Evolutionary conservation across 1,140 invertebrate genomes (phyloP), one percentile per base, ranked within the genome.

Genomic region (Grapholita molesta): DNA sequence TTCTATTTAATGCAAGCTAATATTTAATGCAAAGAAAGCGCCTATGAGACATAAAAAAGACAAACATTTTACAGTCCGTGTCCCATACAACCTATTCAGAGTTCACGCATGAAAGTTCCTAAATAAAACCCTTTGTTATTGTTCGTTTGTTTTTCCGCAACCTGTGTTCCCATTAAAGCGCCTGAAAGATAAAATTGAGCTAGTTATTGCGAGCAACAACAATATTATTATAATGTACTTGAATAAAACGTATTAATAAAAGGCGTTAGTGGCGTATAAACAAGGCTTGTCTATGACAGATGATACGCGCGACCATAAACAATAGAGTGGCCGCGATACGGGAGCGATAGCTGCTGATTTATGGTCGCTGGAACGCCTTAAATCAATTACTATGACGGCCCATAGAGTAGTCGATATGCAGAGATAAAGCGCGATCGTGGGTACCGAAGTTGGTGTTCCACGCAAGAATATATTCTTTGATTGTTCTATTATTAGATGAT

Each of bases 261-360:
- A 68, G 61, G 67, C 66, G 67, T 70, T 74, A 71, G 61, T 71
- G 66, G 68, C 71, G 72, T 70, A 80, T 76, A 75, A 81, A 80
- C 66, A 74, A 76, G 68, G 65, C 64, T 78, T 77, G 75, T 76
- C 77, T 78, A 76, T 81, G 72, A 84, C 78, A 78, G 80, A 84
- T 84, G 80, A 81, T 77, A 81, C 67, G 65, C 70, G 70, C 75
- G 69, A 79, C 80, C 80, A 84, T 84, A 84, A 80, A 84, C 82
- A 84, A 84, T 84, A 71, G 77, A 80, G 75, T 75, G 76, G 75
- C 64, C 61, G 70, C 78, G 82, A 82, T 84, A 81, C 69, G 74
- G 66, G 70, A 61, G 69, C 74, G 80, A 82, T 82, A 84, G 77
- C 68, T 35, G 61, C 71, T 82, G 80, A 84, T 84, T 84, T 84